A percentile compares a stretch with the other conserved stretches of the same genome.
Conservation (phyloP, 2,888 invertebrate species). For the Synanthedon myopaeformis region DNA sequence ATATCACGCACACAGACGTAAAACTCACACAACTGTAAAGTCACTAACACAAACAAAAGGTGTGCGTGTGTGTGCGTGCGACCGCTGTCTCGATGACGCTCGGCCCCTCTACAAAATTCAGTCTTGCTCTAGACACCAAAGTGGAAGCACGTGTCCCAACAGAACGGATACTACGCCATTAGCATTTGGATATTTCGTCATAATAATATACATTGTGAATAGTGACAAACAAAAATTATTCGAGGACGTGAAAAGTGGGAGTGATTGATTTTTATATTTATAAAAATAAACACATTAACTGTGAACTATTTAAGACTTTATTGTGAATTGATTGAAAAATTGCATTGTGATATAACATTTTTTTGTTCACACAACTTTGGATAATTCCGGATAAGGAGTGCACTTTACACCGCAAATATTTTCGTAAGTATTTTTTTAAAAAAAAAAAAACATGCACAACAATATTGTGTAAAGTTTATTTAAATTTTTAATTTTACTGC, state of each 20-base stretch:
- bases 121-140: constrained; percentile 51
- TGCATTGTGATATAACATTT: constrained; percentile 38
- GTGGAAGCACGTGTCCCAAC: constrained; percentile 44
- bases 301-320: constrained; percentile 40
- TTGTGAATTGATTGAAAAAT: constrained; percentile 20
- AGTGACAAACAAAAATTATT: constrained; percentile 37
- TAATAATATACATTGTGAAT: constrained; percentile 55
- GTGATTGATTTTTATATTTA: constrained; percentile 40
- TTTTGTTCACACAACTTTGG: constrained; percentile 50
- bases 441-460: too few relatives aligned
- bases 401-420: constrained; percentile 62
- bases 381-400: constrained; percentile 62
- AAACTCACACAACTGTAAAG: constrained; percentile 9
- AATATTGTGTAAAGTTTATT: neutral
- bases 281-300: constrained; percentile 20
- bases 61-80: constrained; percentile 29
- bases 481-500: too few relatives aligned
- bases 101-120: constrained; percentile 66
- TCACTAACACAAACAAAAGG: constrained; percentile 31
- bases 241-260: constrained; percentile 61
- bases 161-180: constrained; percentile 38
- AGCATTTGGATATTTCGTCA: constrained; percentile 62
- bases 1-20: constrained; percentile 23
- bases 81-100: constrained; percentile 33
- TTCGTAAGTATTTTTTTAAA: constrained; percentile 48